phyloP scores from a whole-genome alignment of 2,797 vertebrate species.

The Aselliscus stoliczkanus region DNA sequence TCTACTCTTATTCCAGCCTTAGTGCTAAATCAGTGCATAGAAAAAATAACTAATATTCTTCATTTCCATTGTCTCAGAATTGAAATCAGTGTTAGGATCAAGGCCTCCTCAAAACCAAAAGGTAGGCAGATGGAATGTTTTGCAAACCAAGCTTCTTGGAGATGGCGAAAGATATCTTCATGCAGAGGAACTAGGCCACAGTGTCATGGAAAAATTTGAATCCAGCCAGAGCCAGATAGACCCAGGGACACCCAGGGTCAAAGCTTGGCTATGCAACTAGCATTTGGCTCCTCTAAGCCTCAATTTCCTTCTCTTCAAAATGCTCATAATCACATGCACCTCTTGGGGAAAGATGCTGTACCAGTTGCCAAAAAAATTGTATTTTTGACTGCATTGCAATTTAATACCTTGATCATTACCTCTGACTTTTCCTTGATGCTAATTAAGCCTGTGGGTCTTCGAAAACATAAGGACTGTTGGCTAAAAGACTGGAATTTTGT shows the following conservation, averaged over 20 bases:
- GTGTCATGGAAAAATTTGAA: slow-evolving; percentile 7
- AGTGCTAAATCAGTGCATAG: not conserved
- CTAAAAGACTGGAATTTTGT: slow-evolving; percentile 27
- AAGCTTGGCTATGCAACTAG: not conserved
- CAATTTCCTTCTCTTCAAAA: slow-evolving; percentile 2
- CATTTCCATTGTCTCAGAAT: not conserved
- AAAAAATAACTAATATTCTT: not conserved
- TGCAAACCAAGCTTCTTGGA: not conserved
- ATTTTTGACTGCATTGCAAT: not conserved
- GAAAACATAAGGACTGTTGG: not conserved
- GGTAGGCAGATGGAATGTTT: not conserved
- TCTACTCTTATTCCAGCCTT: not conserved
- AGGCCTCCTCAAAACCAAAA: slow-evolving; percentile 20
- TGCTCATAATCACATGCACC: not conserved
- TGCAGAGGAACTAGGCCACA: not conserved
- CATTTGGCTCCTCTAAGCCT: not conserved
- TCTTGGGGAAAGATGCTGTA: not conserved
- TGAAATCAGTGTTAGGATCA: not conserved
- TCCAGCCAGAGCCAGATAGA: not conserved
- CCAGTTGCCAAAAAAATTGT: not conserved
- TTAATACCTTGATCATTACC: not conserved
- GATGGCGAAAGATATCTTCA: not conserved
- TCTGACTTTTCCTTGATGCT: not conserved
- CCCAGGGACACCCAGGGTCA: not conserved
- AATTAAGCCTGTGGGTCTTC: not conserved